Evolutionary conservation across 2,113 vertebrate genomes (phyloP), one percentile per base, ranked within the genome.

Genomic region (Riparia riparia): DNA sequence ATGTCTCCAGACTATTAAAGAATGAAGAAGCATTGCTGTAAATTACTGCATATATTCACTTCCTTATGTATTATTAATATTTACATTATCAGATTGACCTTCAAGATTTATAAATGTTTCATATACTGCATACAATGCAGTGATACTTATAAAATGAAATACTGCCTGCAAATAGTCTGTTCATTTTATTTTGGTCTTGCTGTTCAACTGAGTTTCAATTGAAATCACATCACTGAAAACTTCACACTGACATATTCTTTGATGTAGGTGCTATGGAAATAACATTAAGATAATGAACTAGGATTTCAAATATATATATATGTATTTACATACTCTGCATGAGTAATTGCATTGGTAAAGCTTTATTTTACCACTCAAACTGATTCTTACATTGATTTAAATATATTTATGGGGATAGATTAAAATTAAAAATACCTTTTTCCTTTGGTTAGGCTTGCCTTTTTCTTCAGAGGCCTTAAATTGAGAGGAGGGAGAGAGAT

Each of bases 11-110:
- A 98, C 98, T 98, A 98, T 98, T 98, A 98, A 97, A 98, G 98
- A 98, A 97, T 98, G 97, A 98, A 98, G 97, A 98, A 97, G 98
- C 97, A 97, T 98, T 98, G 98, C 98, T 98, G 97, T 98, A 98
- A 98, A 98, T 98, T 98, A 98, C 98, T 97, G 98, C 98, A 98
- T 98, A 98, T 98, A 98, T 98, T 98, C 98, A 94, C 97, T 98
- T 98, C 97, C 98, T 98, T 99, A 99, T 99, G 98, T 98, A 99
- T 99, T 99, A 99, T 99, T 99, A 99, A 99, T 99, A 98, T 99
- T 99, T 99, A 98, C 98, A 99, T 99, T 99, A 99, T 99, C 98
- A 99, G 98, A 98, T 98, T 98, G 99, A 99, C 99, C 99, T 99
- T 99, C 99, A 99, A 98, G 98, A 99, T 98, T 98, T 98, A 99